phyloP scores from a whole-genome alignment of 2,797 vertebrate species.

The Furcifer pardalis region DNA sequence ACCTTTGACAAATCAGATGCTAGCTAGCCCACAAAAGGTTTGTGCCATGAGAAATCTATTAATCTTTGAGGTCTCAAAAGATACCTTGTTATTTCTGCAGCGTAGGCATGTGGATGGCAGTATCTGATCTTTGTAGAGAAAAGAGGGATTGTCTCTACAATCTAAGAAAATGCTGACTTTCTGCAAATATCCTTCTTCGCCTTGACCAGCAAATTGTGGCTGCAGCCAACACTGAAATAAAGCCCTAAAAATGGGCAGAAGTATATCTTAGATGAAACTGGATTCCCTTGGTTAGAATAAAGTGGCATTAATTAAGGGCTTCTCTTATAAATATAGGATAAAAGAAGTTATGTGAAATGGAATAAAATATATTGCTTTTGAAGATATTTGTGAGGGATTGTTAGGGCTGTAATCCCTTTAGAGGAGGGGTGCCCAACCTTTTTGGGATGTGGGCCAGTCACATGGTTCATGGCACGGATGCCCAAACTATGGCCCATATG shows the following conservation, averaged over 20 bases:
- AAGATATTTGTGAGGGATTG: slow-evolving; percentile 37
- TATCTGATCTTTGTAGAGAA: neutral
- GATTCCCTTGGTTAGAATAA: slow-evolving; percentile 50
- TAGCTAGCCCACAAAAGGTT: neutral
- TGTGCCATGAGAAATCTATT: neutral
- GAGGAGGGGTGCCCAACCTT: too few relatives aligned
- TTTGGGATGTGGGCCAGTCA: too few relatives aligned
- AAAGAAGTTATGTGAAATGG: slow-evolving; percentile 42
- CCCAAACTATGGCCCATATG: too few relatives aligned
- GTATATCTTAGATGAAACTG: slow-evolving; percentile 44
- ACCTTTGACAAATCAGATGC: neutral
- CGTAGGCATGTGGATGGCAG: neutral
- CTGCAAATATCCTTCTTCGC: neutral
- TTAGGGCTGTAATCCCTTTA: slow-evolving; percentile 42
- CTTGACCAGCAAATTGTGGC: neutral
- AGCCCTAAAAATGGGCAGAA: slow-evolving; percentile 8
- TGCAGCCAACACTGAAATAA: neutral
- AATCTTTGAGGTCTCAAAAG: neutral
- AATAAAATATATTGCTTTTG: slow-evolving; percentile 45
- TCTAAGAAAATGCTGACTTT: neutral
- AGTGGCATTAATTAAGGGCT: slow-evolving; percentile 51
- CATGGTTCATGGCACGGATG: too few relatives aligned
- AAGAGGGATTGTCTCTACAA: neutral
- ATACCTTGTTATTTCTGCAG: neutral
- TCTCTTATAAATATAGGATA: slow-evolving; percentile 56